Evolutionary conservation across 2,113 vertebrate species (phyloP).

Genomic region (Microcebus tavaratra): DNA sequence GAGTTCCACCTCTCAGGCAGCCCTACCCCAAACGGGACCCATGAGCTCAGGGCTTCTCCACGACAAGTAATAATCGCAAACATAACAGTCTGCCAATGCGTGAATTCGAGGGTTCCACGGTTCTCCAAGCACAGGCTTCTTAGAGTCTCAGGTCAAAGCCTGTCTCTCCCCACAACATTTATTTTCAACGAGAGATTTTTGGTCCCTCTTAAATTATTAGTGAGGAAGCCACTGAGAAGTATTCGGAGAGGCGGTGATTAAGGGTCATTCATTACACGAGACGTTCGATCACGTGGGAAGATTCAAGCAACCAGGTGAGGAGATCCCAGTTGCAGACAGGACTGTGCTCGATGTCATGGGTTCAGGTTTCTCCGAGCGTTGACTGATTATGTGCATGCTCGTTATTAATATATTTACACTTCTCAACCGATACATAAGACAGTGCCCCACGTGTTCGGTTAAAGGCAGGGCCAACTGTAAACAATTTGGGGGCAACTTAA

Average conservation of each 20-base stretch:
- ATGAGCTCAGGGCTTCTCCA: not conserved
- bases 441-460: not conserved
- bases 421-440: not conserved
- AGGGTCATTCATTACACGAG: not conserved
- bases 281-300: not conserved
- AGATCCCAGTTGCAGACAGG: not conserved
- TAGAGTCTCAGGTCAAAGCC: not conserved
- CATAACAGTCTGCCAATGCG: not conserved
- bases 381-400: not conserved
- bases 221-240: not conserved
- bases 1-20: no score
- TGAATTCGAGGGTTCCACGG: not conserved
- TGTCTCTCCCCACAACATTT: not conserved
- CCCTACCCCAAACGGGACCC: rapidly evolving
- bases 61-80: not conserved
- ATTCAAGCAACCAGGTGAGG: not conserved
- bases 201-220: not conserved
- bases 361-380: not conserved
- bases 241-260: not conserved
- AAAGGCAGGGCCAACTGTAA: not conserved
- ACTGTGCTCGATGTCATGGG: not conserved
- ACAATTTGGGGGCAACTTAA: not conserved
- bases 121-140: not conserved
- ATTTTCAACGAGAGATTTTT: not conserved
- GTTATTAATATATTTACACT: not conserved